Conservation (phyloP, 2,113 vertebrate species). For the Mixornis gularis region DNA sequence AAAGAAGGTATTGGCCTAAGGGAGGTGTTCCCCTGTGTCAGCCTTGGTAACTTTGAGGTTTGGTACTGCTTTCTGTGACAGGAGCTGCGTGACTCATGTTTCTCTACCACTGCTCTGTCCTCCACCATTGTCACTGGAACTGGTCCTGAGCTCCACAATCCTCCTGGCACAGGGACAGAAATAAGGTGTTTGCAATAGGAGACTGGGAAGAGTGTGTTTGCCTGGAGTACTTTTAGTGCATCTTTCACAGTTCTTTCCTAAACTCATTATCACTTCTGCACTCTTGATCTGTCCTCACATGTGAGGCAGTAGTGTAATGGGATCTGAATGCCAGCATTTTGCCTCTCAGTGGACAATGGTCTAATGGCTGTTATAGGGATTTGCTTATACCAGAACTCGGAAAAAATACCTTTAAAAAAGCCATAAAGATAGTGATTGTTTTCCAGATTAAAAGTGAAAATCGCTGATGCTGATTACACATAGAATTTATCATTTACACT, state of each 20-base stretch:
- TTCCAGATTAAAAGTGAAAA: neutral
- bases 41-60: neutral
- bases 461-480: neutral
- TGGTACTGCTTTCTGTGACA: neutral
- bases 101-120: neutral
- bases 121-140: neutral
- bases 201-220: neutral
- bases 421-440: neutral
- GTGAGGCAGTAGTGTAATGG: neutral
- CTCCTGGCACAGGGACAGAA: neutral
- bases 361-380: neutral
- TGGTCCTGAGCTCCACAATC: neutral
- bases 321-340: neutral
- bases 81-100: fast-evolving
- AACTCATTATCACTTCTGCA: neutral
- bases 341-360: neutral
- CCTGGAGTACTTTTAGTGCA: neutral
- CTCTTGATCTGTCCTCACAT: neutral
- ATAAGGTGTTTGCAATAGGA: neutral
- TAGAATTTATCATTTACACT: neutral
- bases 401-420: neutral
- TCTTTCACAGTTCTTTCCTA: neutral
- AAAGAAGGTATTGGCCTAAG: neutral
- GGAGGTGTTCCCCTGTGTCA: neutral
- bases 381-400: neutral